Evolutionary conservation across 2,113 vertebrate genomes (phyloP).

Genomic region (Larimichthys crocea): DNA sequence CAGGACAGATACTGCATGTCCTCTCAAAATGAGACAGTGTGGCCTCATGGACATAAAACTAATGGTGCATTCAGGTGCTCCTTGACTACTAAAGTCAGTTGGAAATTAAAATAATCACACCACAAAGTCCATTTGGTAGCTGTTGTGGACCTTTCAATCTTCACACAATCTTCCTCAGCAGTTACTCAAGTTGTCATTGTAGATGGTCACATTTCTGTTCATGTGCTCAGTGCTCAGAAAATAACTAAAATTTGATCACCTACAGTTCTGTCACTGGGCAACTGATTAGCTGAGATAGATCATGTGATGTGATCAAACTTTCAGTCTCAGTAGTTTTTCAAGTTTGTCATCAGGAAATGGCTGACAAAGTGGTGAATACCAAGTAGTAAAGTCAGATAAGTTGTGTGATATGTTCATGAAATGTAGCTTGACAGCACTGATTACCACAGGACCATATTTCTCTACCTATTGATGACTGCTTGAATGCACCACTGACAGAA

Average conservation of each 20-base stretch:
- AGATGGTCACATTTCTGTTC: background rate
- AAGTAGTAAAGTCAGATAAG: background rate
- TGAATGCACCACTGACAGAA: conserved; percentile 19
- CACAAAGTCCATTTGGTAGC: background rate
- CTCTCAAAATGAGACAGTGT: background rate
- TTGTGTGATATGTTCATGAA: conserved; percentile 4
- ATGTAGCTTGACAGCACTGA: conserved; percentile 9
- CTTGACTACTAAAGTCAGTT: background rate
- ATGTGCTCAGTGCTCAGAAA: background rate
- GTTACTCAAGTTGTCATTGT: background rate
- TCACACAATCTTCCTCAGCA: background rate
- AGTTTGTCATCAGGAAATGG: conserved; percentile 24
- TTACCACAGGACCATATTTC: background rate
- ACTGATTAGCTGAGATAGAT: no score
- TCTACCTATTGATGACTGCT: background rate
- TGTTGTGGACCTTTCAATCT: background rate
- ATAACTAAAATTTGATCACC: background rate
- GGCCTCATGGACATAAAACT: background rate
- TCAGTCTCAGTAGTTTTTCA: conserved; percentile 18
- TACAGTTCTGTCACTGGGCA: background rate
- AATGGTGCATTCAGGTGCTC: conserved; percentile 16
- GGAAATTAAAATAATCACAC: background rate
- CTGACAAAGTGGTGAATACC: background rate
- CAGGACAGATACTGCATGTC: background rate
- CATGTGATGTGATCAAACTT: background rate